A percentile compares a stretch with the other conserved stretches of the same genome.
Evolutionary conservation across 2,113 vertebrate species (phyloP).

Genomic region (Pristiophorus japonicus): DNA sequence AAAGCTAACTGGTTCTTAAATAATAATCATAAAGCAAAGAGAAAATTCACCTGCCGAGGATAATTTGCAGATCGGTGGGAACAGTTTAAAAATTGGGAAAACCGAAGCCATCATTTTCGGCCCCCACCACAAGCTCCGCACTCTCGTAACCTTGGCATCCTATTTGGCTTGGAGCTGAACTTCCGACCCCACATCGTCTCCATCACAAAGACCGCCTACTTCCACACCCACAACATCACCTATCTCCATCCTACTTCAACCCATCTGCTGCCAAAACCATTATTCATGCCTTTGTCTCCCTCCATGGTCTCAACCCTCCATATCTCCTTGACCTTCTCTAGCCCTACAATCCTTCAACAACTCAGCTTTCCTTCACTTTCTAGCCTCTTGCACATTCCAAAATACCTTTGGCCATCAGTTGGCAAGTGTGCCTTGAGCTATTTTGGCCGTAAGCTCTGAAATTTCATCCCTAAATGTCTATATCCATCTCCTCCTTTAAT

Average conservation of each 20-base stretch:
- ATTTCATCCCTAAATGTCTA: not conserved
- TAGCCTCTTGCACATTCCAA: not conserved
- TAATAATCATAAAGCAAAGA: not conserved
- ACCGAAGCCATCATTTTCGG: not conserved
- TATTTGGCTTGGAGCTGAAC: not conserved
- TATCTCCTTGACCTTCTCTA: not conserved
- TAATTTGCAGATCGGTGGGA: not conserved
- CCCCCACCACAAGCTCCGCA: not conserved
- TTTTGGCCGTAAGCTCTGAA: not conserved
- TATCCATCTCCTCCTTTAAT: not conserved
- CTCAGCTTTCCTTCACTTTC: not conserved
- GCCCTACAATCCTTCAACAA: not conserved
- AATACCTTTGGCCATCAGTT: not conserved
- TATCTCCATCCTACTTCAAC: not conserved
- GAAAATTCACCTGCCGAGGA: not conserved
- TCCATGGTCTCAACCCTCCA: not conserved
- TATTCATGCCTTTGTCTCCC: not conserved
- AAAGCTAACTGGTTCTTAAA: not conserved
- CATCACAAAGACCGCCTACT: not conserved
- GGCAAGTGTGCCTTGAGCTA: too few species aligned
- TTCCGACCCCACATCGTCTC: not conserved
- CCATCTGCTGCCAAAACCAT: not conserved
- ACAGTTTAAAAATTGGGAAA: not conserved
- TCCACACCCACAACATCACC: not conserved
- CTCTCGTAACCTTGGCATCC: not conserved